Evolutionary conservation across 2,113 vertebrate species (phyloP).

Genomic region (Tragelaphus imberbis): DNA sequence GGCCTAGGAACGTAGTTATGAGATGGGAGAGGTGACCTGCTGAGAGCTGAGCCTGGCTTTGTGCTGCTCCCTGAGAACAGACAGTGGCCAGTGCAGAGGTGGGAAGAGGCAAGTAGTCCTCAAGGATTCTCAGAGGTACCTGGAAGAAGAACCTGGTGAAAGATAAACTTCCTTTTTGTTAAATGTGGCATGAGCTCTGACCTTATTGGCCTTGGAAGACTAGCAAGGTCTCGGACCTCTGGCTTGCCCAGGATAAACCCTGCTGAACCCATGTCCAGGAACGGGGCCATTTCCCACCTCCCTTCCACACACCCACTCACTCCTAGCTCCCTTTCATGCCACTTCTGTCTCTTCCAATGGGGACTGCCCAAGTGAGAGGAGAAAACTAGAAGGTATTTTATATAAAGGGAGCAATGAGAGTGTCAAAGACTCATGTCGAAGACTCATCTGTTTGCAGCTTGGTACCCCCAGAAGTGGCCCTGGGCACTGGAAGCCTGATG

Average conservation of each 20-base stretch:
- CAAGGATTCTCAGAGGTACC: neutral
- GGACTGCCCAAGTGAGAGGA: neutral
- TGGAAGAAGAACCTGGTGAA: neutral
- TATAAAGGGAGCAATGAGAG: neutral
- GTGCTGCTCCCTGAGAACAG: neutral
- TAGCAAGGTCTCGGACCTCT: neutral
- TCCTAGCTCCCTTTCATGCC: neutral
- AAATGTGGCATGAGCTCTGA: neutral
- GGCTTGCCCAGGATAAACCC: too few relatives aligned
- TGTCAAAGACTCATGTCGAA: neutral
- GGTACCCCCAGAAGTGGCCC: neutral
- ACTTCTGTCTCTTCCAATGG: neutral
- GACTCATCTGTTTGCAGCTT: neutral
- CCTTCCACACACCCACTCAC: neutral
- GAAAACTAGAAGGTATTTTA: neutral
- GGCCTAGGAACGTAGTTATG: neutral
- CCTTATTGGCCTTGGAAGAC: neutral
- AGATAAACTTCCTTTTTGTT: neutral
- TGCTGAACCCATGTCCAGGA: neutral
- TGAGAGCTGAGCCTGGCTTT: neutral
- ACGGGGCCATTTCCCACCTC: neutral
- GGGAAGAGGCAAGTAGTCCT: neutral
- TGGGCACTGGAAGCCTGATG: neutral
- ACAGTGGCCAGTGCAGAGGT: neutral
- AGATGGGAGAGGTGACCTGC: fast-evolving